Base-by-base conservation (phyloP, 2,113 vertebrate genomes). In the Amphiprion percula region DNA sequence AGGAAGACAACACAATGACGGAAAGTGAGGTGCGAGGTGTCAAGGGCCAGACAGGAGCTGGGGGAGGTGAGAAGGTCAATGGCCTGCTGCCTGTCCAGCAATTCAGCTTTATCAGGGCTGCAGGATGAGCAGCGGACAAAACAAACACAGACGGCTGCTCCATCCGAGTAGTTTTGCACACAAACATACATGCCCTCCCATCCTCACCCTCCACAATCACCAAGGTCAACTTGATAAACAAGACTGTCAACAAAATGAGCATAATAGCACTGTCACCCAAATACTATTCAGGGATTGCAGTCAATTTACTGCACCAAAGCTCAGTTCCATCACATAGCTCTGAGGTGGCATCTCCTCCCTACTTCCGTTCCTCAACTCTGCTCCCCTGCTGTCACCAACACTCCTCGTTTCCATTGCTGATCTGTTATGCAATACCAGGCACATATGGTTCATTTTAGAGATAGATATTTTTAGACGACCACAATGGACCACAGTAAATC, bases 1-100 rank as follows among this genome's bases (percentile, higher is more conserved):
- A 94, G 93, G 92, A 93, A 95, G 92, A 90, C 80, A 56, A 92
- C 80, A 93, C 93, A 94, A 93, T 93, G 80, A 83, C 71, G 84
- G 92, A 92, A 91, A 92, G 84, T 70, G 77, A 80, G 70, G 88
- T 77, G 80, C 33, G 53, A 78, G 69, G 72, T 81, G 89, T 89
- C 47, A 77, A 50, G 53, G 70, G 65, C 41, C 68, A 77, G 58
- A 64, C 54, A 44, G 65, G 41, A 23, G 26, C 67, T n/a, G 55
- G 39, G 14, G 6, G 61, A 39, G 82, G 63, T 82, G 80, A 87
- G 60, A 49, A 86, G 91, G 90, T 91, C 83, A 90, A 37, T 59
- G 64, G 83, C 58, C 23, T 83, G 86, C 74, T 79, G 85, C 84
- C 82, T 78, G 78, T 24, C 49, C 56, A 71, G 70, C 68, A 61